These are phyloP conservation scores for Argyra leucocephala DNA, from an alignment of 2,888 invertebrate genomes.

Conservation along the genomic window DNA sequence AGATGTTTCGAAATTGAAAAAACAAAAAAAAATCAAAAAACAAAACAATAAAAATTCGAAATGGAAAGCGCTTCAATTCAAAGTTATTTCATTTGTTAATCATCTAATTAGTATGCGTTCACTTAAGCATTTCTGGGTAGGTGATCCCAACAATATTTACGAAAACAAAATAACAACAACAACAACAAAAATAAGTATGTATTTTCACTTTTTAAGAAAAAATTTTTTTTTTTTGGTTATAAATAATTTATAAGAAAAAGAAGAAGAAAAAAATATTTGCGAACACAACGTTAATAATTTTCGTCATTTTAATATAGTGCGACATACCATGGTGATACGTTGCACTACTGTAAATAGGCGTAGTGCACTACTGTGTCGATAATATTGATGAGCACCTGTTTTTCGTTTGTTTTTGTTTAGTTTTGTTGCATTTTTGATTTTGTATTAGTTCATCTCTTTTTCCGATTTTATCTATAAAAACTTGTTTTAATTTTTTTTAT, in stretches of 20 bases:
- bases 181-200: too few relatives aligned
- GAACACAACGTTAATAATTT: too few relatives aligned
- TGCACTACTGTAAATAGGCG: neutral
- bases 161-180: too few relatives aligned
- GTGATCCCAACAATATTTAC: neutral
- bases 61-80: neutral
- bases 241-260: too few relatives aligned
- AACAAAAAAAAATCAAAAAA: neutral
- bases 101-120: slow-evolving; percentile 6
- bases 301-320: neutral
- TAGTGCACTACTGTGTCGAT: too few relatives aligned
- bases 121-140: slow-evolving; percentile 3
- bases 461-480: neutral
- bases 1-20: neutral
- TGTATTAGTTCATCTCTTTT: neutral
- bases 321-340: neutral
- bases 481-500: neutral
- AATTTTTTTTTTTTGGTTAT: neutral
- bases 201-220: neutral
- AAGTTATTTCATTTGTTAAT: neutral
- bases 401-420: neutral
- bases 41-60: neutral
- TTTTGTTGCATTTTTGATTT: neutral
- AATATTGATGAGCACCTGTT: neutral
- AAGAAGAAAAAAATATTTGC: too few relatives aligned